These are phyloP conservation scores for Megaustenia siamemsis DNA, from an alignment of 2,888 invertebrate genomes.

Conservation along the genomic window DNA sequence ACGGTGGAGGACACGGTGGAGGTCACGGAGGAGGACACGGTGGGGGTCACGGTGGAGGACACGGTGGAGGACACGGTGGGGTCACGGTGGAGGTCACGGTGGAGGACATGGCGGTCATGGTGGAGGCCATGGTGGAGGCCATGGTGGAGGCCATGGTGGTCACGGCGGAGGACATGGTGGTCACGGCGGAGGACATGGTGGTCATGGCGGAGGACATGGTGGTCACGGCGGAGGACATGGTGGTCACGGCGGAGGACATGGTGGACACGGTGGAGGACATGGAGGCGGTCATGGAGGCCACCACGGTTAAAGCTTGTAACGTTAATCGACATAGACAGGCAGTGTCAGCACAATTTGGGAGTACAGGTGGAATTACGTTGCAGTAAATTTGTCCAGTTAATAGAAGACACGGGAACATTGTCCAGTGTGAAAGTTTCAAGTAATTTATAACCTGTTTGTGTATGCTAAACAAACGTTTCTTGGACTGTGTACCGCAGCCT, in stretches of 20 bases:
- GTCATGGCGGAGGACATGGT: not conserved
- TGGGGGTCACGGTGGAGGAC: conserved; percentile 5
- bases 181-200: not conserved
- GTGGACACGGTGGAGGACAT: not conserved
- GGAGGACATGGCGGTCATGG: not conserved
- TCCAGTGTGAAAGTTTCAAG: no score
- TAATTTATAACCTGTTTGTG: no score
- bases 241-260: no score
- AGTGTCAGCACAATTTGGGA: no score
- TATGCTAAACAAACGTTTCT: no score
- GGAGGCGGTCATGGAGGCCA: no score
- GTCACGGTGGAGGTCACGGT: conserved; percentile 15
- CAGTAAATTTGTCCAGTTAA: no score
- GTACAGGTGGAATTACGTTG: no score
- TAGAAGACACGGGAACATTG: no score
- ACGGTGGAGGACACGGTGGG: no score
- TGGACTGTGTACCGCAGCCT: no score
- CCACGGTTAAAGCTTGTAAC: not conserved
- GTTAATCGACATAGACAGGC: not conserved
- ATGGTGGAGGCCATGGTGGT: not conserved
- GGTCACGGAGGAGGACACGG: not conserved
- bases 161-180: not conserved
- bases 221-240: not conserved
- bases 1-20: not conserved
- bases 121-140: not conserved